Evolutionary conservation across 2,888 invertebrate genomes (phyloP).

Genomic region (Pseudoips prasinana): DNA sequence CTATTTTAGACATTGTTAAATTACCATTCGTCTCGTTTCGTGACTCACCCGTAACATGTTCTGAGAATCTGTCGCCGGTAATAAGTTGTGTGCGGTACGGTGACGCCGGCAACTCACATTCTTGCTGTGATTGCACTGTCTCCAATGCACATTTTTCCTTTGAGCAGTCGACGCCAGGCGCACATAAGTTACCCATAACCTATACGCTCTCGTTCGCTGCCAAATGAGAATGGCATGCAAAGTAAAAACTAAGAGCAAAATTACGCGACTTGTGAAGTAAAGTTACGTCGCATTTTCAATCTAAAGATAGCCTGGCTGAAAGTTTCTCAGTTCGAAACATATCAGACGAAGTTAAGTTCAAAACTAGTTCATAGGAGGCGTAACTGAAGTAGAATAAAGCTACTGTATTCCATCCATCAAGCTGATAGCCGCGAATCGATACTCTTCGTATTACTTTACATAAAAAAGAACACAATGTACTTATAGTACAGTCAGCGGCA

Average conservation of each 20-base stretch:
- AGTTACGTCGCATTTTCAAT: too few relatives aligned
- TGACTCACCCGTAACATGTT: conserved; percentile 57
- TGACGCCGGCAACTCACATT: conserved; percentile 39
- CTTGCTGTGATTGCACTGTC: conserved; percentile 42
- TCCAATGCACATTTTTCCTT: conserved; percentile 36
- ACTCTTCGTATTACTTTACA: conserved; percentile 22
- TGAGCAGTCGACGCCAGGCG: conserved; percentile 12
- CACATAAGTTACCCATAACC: neutral
- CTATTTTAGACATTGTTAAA: conserved; percentile 57
- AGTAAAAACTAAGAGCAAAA: neutral
- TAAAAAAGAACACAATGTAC: conserved; percentile 38
- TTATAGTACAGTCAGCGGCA: too few relatives aligned
- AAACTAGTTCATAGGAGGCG: conserved; percentile 7
- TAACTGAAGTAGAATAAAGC: conserved; percentile 10
- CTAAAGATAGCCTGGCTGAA: too few relatives aligned
- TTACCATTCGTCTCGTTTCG: conserved; percentile 53
- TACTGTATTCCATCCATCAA: conserved; percentile 25
- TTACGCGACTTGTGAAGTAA: too few relatives aligned
- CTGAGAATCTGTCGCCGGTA: conserved; percentile 50
- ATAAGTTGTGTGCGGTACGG: conserved; percentile 41
- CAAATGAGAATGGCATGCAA: conserved; percentile 1
- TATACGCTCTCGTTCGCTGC: neutral
- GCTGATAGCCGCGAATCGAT: conserved; percentile 26
- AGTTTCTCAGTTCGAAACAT: neutral
- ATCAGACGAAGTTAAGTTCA: conserved; percentile 8